Conservation (phyloP, 2,113 vertebrate species). For the Fukomys damarensis region DNA sequence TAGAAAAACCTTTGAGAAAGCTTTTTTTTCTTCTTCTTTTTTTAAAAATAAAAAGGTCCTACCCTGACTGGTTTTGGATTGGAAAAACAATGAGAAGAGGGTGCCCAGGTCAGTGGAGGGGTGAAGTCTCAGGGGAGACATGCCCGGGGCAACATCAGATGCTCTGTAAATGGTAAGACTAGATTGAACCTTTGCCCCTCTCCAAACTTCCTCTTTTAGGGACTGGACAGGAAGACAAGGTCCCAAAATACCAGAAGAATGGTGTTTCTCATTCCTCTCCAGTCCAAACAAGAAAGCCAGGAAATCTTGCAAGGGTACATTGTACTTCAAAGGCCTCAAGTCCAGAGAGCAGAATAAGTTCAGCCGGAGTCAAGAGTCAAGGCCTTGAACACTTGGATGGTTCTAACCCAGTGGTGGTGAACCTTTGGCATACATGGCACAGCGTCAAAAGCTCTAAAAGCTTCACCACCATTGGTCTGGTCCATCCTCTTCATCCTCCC, state of each 20-base stretch:
- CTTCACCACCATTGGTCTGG: neutral
- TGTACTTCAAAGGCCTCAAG: constrained; percentile 78
- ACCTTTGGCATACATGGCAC: neutral
- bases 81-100: constrained; percentile 34
- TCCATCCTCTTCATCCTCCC: neutral
- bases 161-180: constrained; percentile 54
- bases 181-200: constrained; percentile 76
- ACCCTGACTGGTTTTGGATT: neutral
- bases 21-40: neutral
- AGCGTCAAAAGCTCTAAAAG: neutral
- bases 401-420: no score
- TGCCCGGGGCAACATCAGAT: constrained; percentile 59
- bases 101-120: neutral
- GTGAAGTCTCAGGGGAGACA: neutral
- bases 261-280: constrained; percentile 84
- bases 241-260: constrained; percentile 83
- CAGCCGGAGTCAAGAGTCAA: constrained; percentile 33
- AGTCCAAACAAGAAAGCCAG: constrained; percentile 85
- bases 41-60: neutral
- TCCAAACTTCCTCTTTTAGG: constrained; percentile 87
- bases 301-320: constrained; percentile 77
- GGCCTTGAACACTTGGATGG: neutral
- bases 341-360: constrained; percentile 76
- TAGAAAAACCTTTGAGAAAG: constrained; percentile 12
- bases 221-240: constrained; percentile 84